Evolutionary conservation across 1,140 invertebrate species (phyloP), one percentile per base, ranked within the genome.

Genomic region (Schlechtendalia chinensis): DNA sequence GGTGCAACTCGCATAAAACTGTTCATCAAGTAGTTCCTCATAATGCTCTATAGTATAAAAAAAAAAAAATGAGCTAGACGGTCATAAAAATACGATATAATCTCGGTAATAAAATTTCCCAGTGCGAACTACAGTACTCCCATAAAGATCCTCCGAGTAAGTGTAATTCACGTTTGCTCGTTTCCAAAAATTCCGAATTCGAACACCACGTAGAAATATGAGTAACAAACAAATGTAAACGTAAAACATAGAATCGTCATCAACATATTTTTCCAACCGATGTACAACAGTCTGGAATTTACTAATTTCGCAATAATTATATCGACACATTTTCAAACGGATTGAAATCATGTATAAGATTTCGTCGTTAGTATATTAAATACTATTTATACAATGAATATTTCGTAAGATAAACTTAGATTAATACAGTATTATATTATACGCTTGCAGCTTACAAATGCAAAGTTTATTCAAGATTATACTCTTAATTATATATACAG

Each of bases 11-110:
- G 1, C 75, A 79, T 79, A 79, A 79, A 79, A 79, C 58, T 29
- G 75, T 63, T 79, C 75, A 50, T 61, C 56, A 29, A 61, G 58
- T 63, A 79, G 39, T 79, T 63, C 47, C 22, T 79, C 58, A 63
- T 61, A 79, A 79, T 79, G 58, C 17, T 24, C 12, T 50, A 58
- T 77, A 59, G 72, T 77, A 77, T 79, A 79, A 61, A 79, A 75
- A 72, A 79, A 61, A 63, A 75, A 72, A 61, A 79, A 63, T 63
- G 39, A 63, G 56, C 72, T 39, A 58, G 56, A 61, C 58, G 22
- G 56, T 47, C 32, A 50, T 61, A 79, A 61, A 79, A 79, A 79
- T 79, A 50, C 75, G 39, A 61, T 61, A 45, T 61, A 58, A 79
- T 59, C 45, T 29, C 14, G 54, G 32, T 79, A 79, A 45, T 79